Evolutionary conservation across 2,113 vertebrate species (phyloP).

Genomic region (Haplotaxodon microlepis): DNA sequence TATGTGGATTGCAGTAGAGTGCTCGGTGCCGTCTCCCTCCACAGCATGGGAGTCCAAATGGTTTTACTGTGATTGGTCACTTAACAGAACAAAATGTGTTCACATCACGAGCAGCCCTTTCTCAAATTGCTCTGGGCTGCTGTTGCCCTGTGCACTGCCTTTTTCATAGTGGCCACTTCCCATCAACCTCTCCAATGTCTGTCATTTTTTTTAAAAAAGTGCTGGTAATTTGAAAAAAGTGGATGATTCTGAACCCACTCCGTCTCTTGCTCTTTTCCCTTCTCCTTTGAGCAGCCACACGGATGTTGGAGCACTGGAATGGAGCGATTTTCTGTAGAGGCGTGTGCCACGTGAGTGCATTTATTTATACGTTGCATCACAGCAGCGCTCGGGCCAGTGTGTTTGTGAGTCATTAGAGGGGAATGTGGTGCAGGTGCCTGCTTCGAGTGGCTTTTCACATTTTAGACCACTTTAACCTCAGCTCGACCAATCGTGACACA

Average conservation of each 20-base stretch:
- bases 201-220: not conserved
- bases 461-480: not conserved
- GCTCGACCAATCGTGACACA: not conserved
- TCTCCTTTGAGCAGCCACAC: not conserved
- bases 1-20: not conserved
- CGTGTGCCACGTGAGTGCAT: not conserved
- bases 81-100: not conserved
- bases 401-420: not conserved
- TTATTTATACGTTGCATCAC: not conserved
- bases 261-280: not conserved
- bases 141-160: not conserved
- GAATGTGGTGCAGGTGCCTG: not conserved
- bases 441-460: not conserved
- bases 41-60: not conserved
- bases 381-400: not conserved
- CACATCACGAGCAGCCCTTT: not conserved
- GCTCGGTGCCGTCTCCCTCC: not conserved
- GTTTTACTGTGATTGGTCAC: not conserved
- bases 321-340: accelerated
- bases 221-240: not conserved
- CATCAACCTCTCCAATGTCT: not conserved
- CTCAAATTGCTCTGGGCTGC: not conserved
- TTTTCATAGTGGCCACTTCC: not conserved
- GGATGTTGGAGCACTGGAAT: not conserved
- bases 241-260: not conserved